Base-by-base conservation (phyloP, 1,140 invertebrate genomes). In the Solenopsis fugax region DNA sequence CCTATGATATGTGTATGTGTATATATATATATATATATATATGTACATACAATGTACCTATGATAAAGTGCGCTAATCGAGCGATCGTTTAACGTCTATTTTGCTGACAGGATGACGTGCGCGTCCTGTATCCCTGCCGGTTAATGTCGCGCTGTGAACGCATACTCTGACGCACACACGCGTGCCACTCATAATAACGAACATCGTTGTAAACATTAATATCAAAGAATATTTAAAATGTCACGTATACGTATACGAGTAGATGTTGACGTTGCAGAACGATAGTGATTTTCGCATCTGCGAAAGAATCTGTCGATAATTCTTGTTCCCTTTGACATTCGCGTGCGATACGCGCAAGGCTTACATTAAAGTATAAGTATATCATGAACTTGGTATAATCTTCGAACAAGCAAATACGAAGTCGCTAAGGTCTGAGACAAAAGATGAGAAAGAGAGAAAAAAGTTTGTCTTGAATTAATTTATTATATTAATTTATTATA, bases 31-130 rank as follows among this genome's bases (percentile, higher is more conserved):
- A 62, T 34, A 62, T 58, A 34, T 62, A 62, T 3, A 60, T 12
- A 60, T 18, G 18, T 34, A 62, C 34, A 29, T 34, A 2, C 16
- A 29, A 34, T 37, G 18, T 37, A 65, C 2, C 29, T 58, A 56
- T 62, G 54, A 54, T 75, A 50, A 69, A 69, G 13, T 84, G 80
- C 24, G 24, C 24, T 82, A 82, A 82, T 82, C 41, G 67, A 45
- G 37, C 13, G 24, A 84, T 84, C 80, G 52, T 56, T 81, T 56
- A 81, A 81, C 10, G 78, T 84, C 69, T n/a, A 84, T 75, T 24
- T 62, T 56, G 21, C 58, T 84, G 80, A 84, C 69, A 73, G 56
- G 5, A 73, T 84, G 80, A 62, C 78, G 37, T 13, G 54, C 24
- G 18, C 69, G 13, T 80, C 77, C 77, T 80, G 77, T 80, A 58